Conservation (phyloP, 2,888 invertebrate species). For the Acanthosepion lycidas region DNA sequence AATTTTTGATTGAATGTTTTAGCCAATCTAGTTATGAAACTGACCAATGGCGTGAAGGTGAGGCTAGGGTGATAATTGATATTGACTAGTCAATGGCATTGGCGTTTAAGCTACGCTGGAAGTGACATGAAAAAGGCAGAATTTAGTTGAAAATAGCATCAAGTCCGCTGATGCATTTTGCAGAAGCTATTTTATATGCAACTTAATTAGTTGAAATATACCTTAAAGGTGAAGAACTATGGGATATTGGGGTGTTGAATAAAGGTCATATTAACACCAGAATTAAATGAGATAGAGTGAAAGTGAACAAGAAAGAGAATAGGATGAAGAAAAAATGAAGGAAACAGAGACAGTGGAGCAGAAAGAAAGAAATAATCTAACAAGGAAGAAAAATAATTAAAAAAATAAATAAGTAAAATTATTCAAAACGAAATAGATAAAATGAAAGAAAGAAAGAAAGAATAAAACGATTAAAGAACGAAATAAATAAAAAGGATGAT, state of each 20-base stretch:
- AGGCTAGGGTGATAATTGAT: neutral
- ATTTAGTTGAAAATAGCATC: conserved; percentile 8
- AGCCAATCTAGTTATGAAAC: neutral
- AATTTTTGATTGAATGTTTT: neutral
- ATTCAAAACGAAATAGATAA: no score
- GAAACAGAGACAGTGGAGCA: neutral
- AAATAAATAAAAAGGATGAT: neutral
- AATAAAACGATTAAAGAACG: neutral
- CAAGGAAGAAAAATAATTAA: no score
- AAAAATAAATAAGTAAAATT: no score
- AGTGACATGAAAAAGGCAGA: neutral
- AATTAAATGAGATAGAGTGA: neutral
- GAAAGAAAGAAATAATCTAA: neutral
- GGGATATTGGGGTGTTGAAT: neutral
- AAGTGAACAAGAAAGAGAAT: neutral
- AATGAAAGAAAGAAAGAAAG: neutral
- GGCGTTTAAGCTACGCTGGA: neutral
- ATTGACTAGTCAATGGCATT: neutral
- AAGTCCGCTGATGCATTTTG: neutral
- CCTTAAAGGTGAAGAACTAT: neutral
- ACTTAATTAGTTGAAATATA: conserved; percentile 3
- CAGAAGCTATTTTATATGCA: neutral
- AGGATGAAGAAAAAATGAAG: neutral
- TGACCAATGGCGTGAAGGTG: neutral
- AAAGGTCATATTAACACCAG: neutral